These are phyloP conservation scores for Icerya purchasi DNA, from an alignment of 2,888 invertebrate species.

Conservation along the genomic window DNA sequence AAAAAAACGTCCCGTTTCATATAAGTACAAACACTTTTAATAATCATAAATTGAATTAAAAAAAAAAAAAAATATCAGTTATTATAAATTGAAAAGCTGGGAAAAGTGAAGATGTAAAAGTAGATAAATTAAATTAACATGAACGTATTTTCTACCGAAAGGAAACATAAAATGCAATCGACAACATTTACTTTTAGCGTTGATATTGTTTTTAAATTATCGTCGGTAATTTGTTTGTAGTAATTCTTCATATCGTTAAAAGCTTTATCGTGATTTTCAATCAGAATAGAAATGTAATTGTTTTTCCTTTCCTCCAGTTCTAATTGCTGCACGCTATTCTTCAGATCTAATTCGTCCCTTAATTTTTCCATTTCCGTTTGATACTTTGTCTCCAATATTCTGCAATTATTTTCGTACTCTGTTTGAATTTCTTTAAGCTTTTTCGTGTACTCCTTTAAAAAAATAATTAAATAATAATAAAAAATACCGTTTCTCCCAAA, in stretches of 20 bases:
- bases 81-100: too few species aligned
- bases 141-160: too few species aligned
- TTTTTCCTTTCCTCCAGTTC: slow-evolving; percentile 85
- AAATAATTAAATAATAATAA: neutral
- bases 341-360: slow-evolving; percentile 45
- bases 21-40: too few species aligned
- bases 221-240: slow-evolving; percentile 82
- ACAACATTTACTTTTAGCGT: slow-evolving; percentile 59
- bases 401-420: slow-evolving; percentile 42
- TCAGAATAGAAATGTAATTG: slow-evolving; percentile 38
- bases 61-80: too few species aligned
- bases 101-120: too few species aligned
- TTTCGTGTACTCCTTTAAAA: slow-evolving; percentile 27
- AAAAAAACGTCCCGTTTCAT: too few species aligned
- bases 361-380: slow-evolving; percentile 52
- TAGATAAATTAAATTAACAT: too few species aligned
- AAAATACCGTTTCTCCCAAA: neutral
- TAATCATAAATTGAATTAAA: too few species aligned
- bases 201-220: slow-evolving; percentile 75
- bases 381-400: slow-evolving; percentile 44
- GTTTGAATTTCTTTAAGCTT: slow-evolving; percentile 35
- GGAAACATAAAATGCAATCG: too few species aligned
- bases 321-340: slow-evolving; percentile 59
- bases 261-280: slow-evolving; percentile 55
- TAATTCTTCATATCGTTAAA: slow-evolving; percentile 81